Base-by-base conservation (phyloP, 2,888 invertebrate species). In the Argyresthia goedartella region DNA sequence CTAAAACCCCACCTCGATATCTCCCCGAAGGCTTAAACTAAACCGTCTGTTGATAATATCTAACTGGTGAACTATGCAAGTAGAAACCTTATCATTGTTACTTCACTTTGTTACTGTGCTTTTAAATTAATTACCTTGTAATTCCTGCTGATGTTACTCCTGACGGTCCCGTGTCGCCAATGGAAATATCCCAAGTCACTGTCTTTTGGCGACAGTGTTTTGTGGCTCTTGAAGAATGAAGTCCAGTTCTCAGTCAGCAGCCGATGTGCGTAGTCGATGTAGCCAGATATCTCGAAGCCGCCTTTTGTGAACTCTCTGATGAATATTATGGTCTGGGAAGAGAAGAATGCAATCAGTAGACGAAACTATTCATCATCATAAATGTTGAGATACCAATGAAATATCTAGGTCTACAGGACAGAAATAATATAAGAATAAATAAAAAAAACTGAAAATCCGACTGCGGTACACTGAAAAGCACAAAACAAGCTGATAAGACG, bases 231-330 rank as follows among this genome's bases (percentile, higher is more conserved):
- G 69, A 95, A 96, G 67, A 94, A 92, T 1, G 89, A 88, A n/a
- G 77, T 78, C 93, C 95, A 96, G 67, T 95, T 91, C 60, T 95
- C 93, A 0, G 85, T 81, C 50, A 88, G 79, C 10, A 95, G 79
- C 49, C 93, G 86, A 55, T 93, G 90, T 0, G 89, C 90, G 70
- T 91, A 95, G 72, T 97, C 96, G 34, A 97, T 91, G 67, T 95
- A 96, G 1, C 93, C 95, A 0, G 95, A 95, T 54, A 95, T 89
- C 69, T 95, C 95, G 58, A 92, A 92, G 1, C 94, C 93, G 6
- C 90, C 87, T 55, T 86, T 89, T 9, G 91, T 92, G 55, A 87
- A 88, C 66, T 90, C 89, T 8, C 93, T 88, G 6, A 96, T 71
- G 67, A 95, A 96, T 55, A 96, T 92, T 49, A 96, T 94, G 0